Evolutionary conservation across 2,797 vertebrate genomes (phyloP).

Genomic region (Columba guinea): DNA sequence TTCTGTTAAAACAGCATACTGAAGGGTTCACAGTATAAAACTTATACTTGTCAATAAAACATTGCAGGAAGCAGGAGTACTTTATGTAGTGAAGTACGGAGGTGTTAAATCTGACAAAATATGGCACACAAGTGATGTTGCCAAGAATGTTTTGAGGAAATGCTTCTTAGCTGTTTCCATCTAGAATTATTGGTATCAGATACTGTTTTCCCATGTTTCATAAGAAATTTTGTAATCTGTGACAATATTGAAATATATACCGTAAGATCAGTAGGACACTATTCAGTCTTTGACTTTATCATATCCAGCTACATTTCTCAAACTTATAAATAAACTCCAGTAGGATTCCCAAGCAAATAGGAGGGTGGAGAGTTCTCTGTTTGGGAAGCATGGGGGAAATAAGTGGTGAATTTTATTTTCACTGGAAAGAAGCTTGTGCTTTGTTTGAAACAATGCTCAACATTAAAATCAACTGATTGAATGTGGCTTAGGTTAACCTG

Average conservation of each 20-base stretch:
- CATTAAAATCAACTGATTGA: not conserved
- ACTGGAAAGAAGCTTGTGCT: not conserved
- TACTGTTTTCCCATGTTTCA: not conserved
- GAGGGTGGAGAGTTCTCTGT: not conserved
- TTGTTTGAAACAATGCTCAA: not conserved
- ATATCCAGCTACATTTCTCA: not conserved
- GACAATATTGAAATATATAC: not conserved
- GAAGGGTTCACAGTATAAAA: not conserved
- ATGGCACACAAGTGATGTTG: rapidly evolving
- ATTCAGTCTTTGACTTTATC: not conserved
- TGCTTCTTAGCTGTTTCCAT: not conserved
- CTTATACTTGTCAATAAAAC: not conserved
- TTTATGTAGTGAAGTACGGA: not conserved
- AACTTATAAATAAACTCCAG: not conserved
- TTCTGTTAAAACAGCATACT: not conserved
- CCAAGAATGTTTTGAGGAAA: not conserved
- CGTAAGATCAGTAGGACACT: not conserved
- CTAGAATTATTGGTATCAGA: not conserved
- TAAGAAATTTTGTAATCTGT: not conserved
- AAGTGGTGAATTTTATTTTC: not conserved
- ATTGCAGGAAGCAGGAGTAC: not conserved
- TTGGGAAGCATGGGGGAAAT: no score
- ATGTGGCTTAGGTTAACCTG: not conserved
- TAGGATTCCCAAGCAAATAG: not conserved
- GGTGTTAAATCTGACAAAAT: not conserved